Evolutionary conservation across 2,113 vertebrate genomes (phyloP).

Genomic region (Serinus canaria): DNA sequence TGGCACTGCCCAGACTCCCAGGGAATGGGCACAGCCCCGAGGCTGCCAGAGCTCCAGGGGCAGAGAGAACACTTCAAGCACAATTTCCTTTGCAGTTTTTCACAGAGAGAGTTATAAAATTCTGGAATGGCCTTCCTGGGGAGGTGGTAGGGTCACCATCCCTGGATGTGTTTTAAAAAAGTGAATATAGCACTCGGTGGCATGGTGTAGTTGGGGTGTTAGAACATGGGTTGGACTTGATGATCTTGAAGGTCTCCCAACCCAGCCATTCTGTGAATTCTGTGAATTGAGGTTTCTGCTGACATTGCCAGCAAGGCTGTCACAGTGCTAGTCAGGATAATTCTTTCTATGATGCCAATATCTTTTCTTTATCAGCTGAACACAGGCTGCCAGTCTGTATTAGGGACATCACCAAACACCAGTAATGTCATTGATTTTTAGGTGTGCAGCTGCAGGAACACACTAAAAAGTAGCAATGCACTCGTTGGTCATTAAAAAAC

Average conservation of each 20-base stretch:
- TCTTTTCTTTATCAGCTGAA: not conserved
- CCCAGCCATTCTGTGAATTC: not conserved
- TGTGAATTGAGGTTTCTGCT: not conserved
- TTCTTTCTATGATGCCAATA: not conserved
- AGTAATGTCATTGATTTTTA: not conserved
- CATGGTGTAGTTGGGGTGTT: not conserved
- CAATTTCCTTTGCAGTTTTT: not conserved
- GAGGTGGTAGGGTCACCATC: not conserved
- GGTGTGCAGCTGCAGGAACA: not conserved
- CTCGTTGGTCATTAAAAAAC: rapidly evolving
- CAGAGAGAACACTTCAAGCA: not conserved
- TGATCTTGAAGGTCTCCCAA: not conserved
- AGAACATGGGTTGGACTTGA: not conserved
- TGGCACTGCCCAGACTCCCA: not conserved
- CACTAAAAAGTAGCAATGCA: not conserved
- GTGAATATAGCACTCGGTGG: not conserved
- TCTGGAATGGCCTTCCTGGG: not conserved
- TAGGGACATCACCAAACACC: not conserved
- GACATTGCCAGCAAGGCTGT: not conserved
- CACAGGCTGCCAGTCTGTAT: not conserved
- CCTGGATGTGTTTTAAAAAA: not conserved
- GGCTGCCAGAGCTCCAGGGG: not conserved
- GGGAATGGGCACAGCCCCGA: not conserved
- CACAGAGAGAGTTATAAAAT: not conserved
- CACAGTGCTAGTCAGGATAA: too few relatives aligned